Base-by-base conservation (phyloP, 2,888 invertebrate genomes). In the Agapostemon virescens region DNA sequence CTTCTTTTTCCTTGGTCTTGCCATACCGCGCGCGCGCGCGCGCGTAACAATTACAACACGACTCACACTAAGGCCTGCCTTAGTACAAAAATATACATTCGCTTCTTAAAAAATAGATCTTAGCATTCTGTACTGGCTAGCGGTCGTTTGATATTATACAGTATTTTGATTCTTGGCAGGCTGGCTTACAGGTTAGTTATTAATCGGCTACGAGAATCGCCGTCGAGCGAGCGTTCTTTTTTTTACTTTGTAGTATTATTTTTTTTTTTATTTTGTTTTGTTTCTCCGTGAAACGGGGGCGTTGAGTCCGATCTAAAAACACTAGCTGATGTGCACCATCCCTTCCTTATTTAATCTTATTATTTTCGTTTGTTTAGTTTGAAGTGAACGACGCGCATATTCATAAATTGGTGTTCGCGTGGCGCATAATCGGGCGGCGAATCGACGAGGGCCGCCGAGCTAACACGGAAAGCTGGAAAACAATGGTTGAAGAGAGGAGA, bases 91-190 rank as follows among this genome's bases (percentile, higher is more conserved):
- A 92, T 92, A 92, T 91, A 92, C 92, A 91, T 91, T 92, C 91
- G 92, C 89, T 87, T 91, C 91, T 92, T 92, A 92, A 92, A 92
- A 92, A 92, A 92, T 92, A 92, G 92, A 92, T 92, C 92, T 92
- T 91, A 90, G 88, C 91, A 90, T 89, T 89, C 88, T 89, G 87
- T 87, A 86, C 85, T 89, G 87, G 86, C 89, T 90, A 90, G 88
- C 88, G 88, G 88, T 88, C 89, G 88, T 89, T 88, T 88, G 88
- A 89, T 89, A 90, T 89, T 89, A 87, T 87, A 88, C 89, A 86
- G 78, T 87, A 86, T 88, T 90, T 90, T 89, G 87, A 90, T 91
- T 90, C 86, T 83, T 86, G 90, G 88, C 91, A 88, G 90, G 89
- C 89, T 89, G 86, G 67, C 86, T 89, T 89, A 87, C 61, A 85